These are phyloP conservation scores for Neocrepidodera transversa DNA, from an alignment of 2,888 invertebrate genomes.

Conservation along the genomic window DNA sequence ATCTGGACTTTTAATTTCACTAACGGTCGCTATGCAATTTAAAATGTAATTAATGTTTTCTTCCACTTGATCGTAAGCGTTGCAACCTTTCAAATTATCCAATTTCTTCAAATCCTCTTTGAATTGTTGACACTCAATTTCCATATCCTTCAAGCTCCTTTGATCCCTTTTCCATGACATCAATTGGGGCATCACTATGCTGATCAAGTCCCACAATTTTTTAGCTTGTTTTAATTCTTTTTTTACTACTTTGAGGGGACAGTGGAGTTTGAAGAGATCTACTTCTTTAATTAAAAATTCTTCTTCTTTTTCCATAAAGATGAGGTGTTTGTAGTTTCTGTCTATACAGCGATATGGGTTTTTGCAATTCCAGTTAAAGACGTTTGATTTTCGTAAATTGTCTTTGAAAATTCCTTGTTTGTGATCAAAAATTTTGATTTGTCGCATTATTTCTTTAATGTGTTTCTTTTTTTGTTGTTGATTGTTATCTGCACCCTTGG, in stretches of 20 bases:
- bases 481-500: too few species aligned
- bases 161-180: neutral
- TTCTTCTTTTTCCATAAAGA: neutral
- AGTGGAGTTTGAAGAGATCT: constrained; percentile 1
- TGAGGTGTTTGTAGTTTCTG: neutral
- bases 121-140: neutral
- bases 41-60: neutral
- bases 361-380: constrained; percentile 1
- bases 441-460: constrained; percentile 2
- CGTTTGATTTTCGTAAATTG: neutral
- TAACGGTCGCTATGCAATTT: neutral
- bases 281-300: neutral
- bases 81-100: constrained; percentile 1
- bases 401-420: constrained; percentile 4
- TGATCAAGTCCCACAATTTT: constrained; percentile 1
- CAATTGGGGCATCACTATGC: neutral
- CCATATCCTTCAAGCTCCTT: neutral
- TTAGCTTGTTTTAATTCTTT: constrained; percentile 1
- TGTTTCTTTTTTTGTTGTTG: neutral
- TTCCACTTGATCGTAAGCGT: neutral
- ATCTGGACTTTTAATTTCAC: neutral
- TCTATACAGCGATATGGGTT: neutral
- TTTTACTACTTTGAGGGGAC: neutral
- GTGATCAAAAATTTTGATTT: neutral
- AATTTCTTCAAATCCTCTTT: neutral